Conservation (phyloP, 2,113 vertebrate species). For the Pardalotus punctatus region DNA sequence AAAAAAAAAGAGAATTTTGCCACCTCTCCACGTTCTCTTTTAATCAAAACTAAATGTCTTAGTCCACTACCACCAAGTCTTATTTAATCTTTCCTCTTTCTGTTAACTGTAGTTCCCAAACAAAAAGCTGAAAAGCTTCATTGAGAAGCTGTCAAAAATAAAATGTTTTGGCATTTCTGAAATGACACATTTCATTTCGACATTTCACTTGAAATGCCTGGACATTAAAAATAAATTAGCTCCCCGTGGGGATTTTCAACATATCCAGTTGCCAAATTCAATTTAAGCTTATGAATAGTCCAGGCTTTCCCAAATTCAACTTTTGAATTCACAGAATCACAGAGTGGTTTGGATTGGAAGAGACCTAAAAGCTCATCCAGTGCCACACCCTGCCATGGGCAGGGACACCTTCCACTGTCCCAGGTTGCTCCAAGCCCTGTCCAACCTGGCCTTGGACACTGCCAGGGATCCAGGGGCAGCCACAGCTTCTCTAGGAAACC, state of each 20-base stretch:
- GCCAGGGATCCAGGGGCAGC: background rate
- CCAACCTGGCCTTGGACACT: background rate
- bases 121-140: constrained; percentile 26
- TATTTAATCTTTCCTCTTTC: constrained; percentile 12
- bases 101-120: background rate
- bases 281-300: background rate
- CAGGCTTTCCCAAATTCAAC: background rate
- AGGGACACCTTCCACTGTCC: background rate
- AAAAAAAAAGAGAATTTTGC: background rate
- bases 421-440: accelerated
- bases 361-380: background rate
- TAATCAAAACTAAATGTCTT: background rate
- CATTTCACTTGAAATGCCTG: constrained; percentile 34
- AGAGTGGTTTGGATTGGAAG: background rate
- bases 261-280: constrained; percentile 9
- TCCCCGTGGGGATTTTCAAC: background rate
- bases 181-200: constrained; percentile 37
- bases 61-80: background rate
- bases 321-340: background rate
- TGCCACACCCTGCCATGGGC: too few species aligned
- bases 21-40: background rate
- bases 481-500: background rate
- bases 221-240: constrained; percentile 48
- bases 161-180: constrained; percentile 48
- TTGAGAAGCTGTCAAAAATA: constrained; percentile 32